Evolutionary conservation across 2,797 vertebrate species (phyloP).

Genomic region (Brotula barbata): DNA sequence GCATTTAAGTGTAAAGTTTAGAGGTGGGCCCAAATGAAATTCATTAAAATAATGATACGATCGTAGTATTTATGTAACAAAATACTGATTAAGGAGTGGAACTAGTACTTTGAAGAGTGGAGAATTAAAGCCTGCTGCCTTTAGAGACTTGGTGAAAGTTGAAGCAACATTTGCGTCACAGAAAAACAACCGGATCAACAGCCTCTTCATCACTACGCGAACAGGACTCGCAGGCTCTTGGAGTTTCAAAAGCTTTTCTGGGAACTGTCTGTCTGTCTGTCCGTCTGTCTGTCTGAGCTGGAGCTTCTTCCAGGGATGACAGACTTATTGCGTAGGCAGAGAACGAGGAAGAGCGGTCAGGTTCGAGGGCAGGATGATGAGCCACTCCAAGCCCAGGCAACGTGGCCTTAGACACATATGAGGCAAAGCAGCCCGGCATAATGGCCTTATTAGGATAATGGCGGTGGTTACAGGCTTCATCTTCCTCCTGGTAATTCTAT

Average conservation of each 20-base stretch:
- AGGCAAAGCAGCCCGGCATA: constrained; percentile 56
- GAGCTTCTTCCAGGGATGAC: constrained; percentile 33
- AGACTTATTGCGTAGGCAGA: constrained; percentile 46
- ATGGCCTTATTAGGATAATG: constrained; percentile 79
- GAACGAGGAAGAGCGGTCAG: constrained; percentile 41
- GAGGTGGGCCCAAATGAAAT: no score
- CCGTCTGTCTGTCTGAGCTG: no score
- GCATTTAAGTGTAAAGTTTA: no score
- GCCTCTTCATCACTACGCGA: constrained; percentile 4
- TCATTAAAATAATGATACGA: no score
- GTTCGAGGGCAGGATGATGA: constrained; percentile 65
- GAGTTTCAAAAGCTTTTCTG: constrained; percentile 19
- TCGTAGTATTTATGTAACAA: no score
- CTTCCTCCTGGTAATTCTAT: constrained; percentile 63
- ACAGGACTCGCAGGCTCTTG: constrained; percentile 1
- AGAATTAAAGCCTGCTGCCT: no score
- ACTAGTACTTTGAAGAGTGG: no score
- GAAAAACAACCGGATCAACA: constrained; percentile 24
- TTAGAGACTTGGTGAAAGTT: background rate
- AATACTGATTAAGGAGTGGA: no score
- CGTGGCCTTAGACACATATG: constrained; percentile 47
- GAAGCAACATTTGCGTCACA: constrained; percentile 12
- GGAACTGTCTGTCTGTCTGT: constrained; percentile 30
- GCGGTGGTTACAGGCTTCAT: constrained; percentile 66
- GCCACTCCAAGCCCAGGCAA: constrained; percentile 57